phyloP scores from a whole-genome alignment of 2,797 vertebrate species.

The Gorsachius magnificus region DNA sequence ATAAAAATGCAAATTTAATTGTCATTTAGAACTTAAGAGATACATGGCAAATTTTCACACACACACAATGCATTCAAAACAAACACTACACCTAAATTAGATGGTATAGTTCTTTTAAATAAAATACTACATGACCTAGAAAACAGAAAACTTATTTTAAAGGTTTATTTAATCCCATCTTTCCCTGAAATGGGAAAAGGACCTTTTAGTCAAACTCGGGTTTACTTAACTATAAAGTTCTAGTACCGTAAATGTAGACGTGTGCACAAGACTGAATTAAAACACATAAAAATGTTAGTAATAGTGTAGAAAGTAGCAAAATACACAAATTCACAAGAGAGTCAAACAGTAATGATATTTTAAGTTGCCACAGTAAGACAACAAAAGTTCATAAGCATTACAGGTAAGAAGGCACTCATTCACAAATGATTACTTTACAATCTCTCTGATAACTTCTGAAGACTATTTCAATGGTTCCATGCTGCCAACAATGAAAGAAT shows the following conservation, averaged over 20 bases:
- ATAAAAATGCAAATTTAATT: neutral
- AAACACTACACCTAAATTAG: neutral
- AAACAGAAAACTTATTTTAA: neutral
- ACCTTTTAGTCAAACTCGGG: neutral
- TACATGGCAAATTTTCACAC: neutral
- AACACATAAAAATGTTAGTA: neutral
- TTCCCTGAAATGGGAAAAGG: neutral
- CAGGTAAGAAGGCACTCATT: neutral
- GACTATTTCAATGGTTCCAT: neutral
- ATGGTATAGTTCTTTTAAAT: neutral
- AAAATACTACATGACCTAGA: neutral
- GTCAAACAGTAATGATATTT: neutral
- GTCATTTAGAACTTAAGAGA: neutral
- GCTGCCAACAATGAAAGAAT: neutral
- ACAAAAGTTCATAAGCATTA: neutral
- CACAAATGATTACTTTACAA: neutral
- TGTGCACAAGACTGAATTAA: neutral
- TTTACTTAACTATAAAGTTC: neutral
- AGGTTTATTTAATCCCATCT: neutral
- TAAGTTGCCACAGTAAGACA: neutral
- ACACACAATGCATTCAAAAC: neutral
- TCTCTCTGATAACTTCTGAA: neutral
- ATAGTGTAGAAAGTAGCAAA: neutral
- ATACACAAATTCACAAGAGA: neutral
- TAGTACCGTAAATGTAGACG: neutral